A percentile compares a stretch with the other conserved stretches of the same genome.
These are phyloP conservation scores for Bunonema sp. DNA, from an alignment of 2,888 invertebrate species.

Conservation along the genomic window DNA sequence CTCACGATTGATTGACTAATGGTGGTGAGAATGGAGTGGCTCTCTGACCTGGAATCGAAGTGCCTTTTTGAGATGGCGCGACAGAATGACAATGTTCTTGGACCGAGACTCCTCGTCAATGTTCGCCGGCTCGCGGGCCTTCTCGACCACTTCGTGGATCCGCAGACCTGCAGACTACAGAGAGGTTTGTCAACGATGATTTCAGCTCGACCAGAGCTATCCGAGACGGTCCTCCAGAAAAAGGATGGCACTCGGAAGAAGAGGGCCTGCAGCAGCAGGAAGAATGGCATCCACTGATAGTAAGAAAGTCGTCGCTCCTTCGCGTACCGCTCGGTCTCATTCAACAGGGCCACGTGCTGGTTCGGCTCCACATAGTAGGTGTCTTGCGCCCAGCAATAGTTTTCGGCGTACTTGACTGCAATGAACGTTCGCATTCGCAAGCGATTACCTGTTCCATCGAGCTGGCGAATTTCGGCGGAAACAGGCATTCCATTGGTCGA, in stretches of 20 bases:
- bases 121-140: conserved; percentile 26
- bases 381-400: conserved; percentile 39
- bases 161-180: no score
- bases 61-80: conserved; percentile 25
- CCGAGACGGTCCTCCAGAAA: conserved; percentile 33
- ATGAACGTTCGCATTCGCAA: no score
- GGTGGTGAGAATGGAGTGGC: background rate
- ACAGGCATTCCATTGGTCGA: conserved; percentile 40
- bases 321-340: conserved; percentile 18
- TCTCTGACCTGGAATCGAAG: conserved; percentile 27
- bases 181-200: no score
- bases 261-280: conserved; percentile 34
- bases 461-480: conserved; percentile 40
- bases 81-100: conserved; percentile 24
- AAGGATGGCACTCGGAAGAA: conserved; percentile 36
- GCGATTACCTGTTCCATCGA: conserved; percentile 40
- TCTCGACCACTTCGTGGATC: conserved; percentile 37
- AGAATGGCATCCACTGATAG: conserved; percentile 41
- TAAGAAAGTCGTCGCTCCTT: conserved; percentile 30
- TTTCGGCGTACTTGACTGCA: conserved; percentile 40
- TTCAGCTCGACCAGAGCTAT: conserved; percentile 37
- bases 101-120: conserved; percentile 20
- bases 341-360: conserved; percentile 27
- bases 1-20: background rate
- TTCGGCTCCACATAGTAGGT: conserved; percentile 36